phyloP scores from a whole-genome alignment of 2,888 invertebrate genomes.

The Onchidella celtica region DNA sequence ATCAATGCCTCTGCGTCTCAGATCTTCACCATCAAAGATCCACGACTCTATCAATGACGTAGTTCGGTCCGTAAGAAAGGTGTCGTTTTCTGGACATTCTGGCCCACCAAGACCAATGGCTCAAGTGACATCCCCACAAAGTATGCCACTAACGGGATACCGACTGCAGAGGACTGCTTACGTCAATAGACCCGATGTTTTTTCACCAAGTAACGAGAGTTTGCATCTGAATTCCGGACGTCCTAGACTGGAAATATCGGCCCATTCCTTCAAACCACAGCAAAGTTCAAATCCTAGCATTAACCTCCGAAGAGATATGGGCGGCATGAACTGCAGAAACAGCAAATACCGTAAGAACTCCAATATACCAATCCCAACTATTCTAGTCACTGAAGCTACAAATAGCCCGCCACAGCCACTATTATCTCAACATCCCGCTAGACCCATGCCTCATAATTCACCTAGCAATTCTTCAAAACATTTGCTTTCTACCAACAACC shows the following conservation, averaged over 20 bases:
- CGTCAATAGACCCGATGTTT: background rate
- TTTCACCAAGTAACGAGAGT: background rate
- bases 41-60: too few relatives aligned
- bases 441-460: background rate
- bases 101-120: background rate
- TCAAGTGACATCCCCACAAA: background rate
- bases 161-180: conserved; percentile 28
- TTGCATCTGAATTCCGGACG: background rate
- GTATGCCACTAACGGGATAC: background rate
- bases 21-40: too few relatives aligned
- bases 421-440: background rate
- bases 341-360: background rate
- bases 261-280: too few relatives aligned
- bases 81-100: too few relatives aligned
- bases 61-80: too few relatives aligned
- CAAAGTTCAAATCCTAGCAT: background rate
- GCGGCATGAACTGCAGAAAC: too few relatives aligned
- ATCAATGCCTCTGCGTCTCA: too few relatives aligned
- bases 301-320: background rate
- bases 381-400: background rate
- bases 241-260: background rate
- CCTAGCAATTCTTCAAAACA: background rate
- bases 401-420: background rate
- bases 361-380: background rate
- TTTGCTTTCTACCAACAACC: background rate